Base-by-base conservation (phyloP, 2,113 vertebrate genomes). In the Nothocercus julius region DNA sequence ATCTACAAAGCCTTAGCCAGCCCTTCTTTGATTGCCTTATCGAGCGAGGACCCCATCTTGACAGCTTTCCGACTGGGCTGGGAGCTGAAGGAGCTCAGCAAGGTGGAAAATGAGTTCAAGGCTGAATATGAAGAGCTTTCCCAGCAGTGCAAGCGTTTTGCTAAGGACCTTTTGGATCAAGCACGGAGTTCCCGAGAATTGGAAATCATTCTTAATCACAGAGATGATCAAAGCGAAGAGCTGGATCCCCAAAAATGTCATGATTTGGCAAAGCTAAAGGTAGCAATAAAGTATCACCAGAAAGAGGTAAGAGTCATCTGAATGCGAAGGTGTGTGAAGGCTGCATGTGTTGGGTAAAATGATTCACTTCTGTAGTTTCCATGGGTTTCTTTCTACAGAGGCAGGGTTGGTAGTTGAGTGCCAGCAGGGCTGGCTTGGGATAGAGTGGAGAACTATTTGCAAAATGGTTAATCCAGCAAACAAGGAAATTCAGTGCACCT, bases 241-340 rank as follows among this genome's bases (percentile, higher is more conserved):
- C 98, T 99, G 95, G 99, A 99, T 94, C 98, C 98, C 70, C 98
- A 98, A 5, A 99, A 99, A 96, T 99, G 98, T 96, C 99, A 99
- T 40, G 99, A 99, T 94, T 97, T 99, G 95, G 99, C 99, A 91
- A 99, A 99, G 95, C 98, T 99, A 79, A 99, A 99, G 90, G 98
- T 99, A 93, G 99, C 99, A 97, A 99, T 99, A 98, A 99, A 99
- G 95, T 99, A 99, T 90, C 99, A 99, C 96, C 99, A 99, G 97
- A 99, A 99, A 95, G 99, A 99, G 99, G 99, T 99, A 98, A 97
- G 98, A 79, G 54, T 11, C 8, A 4, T 79, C 49, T 54, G 11
- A 30, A 70, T 49, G 24, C 2, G 7, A 74, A 92, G 30, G 56
- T 28, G 42, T 24, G 45, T 34, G 70, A 53, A 51, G 34, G 84